Base-by-base conservation (phyloP, 2,113 vertebrate genomes). In the Xiphophorus maculatus region DNA sequence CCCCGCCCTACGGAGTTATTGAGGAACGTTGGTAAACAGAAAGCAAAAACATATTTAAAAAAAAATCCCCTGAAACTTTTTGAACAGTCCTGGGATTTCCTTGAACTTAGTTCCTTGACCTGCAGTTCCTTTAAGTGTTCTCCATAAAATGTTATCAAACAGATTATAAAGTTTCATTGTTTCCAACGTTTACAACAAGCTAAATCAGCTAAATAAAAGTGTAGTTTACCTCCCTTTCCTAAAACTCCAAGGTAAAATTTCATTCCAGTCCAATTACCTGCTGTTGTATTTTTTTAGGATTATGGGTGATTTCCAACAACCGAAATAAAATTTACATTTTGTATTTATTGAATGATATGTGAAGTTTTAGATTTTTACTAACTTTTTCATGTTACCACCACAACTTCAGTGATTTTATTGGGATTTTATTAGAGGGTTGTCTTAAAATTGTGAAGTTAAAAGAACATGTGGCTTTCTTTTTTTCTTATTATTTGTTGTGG, bases 31-130 rank as follows among this genome's bases (percentile, higher is more conserved):
- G 2, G 15, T 17, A 33, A 85, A 81, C 60, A 77, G 87, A 90
- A 91, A 91, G 70, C 35, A 82, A 89, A 90, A 89, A 8, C 29
- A 11, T 7, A 0, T 2, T 0, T 28, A 28, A 28, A 28, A n/a
- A 63, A 35, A 19, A 86, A n/a, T 42, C 33, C 71, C 84, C 19
- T 4, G 66, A 2, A 77, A 77, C 73, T 80, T 81, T n/a, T 1
- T n/a, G 6, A 4, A 58, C 29, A 25, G 4, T 51, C 0, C 19
- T 15, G 68, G 37, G 29, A 29, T 44, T 82, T 72, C 32, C 44
- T 54, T 5, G n/a, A 37, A 37, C 4, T 27, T 9, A 28, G 28
- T 28, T 28, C 28, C 28, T 28, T 28, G 28, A 37, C 25, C 9
- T 7, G 8, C 63, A 25, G 9, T 25, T 37, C 10, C 22, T 28